Evolutionary conservation across 2,888 invertebrate species (phyloP).

Genomic region (Macrophya alboannulata): DNA sequence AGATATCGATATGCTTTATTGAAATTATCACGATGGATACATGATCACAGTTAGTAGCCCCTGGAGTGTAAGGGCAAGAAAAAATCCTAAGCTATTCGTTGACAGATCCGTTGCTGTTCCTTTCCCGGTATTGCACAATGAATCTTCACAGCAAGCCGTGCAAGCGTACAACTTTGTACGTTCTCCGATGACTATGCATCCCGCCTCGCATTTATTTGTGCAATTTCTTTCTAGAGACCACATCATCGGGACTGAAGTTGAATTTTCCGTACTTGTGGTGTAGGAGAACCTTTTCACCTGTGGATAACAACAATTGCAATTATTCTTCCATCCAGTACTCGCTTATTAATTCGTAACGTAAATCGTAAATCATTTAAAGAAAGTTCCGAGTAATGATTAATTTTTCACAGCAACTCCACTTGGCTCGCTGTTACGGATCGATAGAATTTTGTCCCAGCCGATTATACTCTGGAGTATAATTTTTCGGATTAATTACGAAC

Average conservation of each 20-base stretch:
- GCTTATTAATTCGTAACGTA: too few species aligned
- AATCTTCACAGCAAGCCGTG: slow-evolving; percentile 91
- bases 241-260: slow-evolving; percentile 87
- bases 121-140: slow-evolving; percentile 90
- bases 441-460: neutral
- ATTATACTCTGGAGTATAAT: neutral
- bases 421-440: neutral
- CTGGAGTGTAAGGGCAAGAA: slow-evolving; percentile 73
- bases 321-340: neutral
- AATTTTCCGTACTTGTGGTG: slow-evolving; percentile 91
- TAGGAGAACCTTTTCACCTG: slow-evolving; percentile 93
- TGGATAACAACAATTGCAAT: slow-evolving; percentile 25
- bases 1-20: slow-evolving; percentile 64
- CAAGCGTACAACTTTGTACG: slow-evolving; percentile 94
- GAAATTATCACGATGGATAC: slow-evolving; percentile 73
- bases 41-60: slow-evolving; percentile 73
- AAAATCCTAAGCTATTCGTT: slow-evolving; percentile 70
- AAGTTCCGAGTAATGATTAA: neutral
- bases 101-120: slow-evolving; percentile 71
- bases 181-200: slow-evolving; percentile 94
- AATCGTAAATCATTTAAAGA: neutral
- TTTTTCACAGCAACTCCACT: neutral
- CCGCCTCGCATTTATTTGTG: slow-evolving; percentile 91
- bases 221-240: slow-evolving; percentile 94
- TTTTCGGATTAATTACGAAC: neutral